phyloP scores from a whole-genome alignment of 2,888 invertebrate species.

The Conistra vaccinii region DNA sequence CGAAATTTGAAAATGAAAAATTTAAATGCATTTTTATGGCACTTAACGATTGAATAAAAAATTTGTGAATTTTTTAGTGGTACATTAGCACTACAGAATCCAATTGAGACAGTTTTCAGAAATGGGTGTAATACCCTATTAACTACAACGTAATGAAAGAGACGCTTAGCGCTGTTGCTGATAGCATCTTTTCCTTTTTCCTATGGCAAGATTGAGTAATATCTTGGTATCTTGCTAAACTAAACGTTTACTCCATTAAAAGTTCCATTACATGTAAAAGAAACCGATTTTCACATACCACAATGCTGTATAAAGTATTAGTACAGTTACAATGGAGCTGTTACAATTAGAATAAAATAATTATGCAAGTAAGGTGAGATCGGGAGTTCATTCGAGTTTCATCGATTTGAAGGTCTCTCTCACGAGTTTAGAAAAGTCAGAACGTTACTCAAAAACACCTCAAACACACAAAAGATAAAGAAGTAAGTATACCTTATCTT shows the following conservation, averaged over 20 bases:
- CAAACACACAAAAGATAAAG: too few species aligned
- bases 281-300: slow-evolving; percentile 45
- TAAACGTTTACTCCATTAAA: slow-evolving; percentile 23
- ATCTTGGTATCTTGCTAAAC: slow-evolving; percentile 26
- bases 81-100: too few species aligned
- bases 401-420: slow-evolving; percentile 43
- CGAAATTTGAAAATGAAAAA: too few species aligned
- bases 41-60: too few species aligned
- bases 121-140: too few species aligned
- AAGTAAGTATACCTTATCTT: too few species aligned
- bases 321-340: slow-evolving; percentile 48
- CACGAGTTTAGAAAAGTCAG: slow-evolving; percentile 22
- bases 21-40: too few species aligned
- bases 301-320: slow-evolving; percentile 45
- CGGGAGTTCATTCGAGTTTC: background rate
- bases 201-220: slow-evolving; percentile 28
- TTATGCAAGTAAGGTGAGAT: slow-evolving; percentile 31
- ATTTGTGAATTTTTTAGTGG: too few species aligned
- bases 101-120: too few species aligned
- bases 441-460: background rate
- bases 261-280: slow-evolving; percentile 43
- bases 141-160: slow-evolving; percentile 21
- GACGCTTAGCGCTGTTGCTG: background rate
- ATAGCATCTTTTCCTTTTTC: slow-evolving; percentile 39
- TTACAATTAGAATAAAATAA: slow-evolving; percentile 55